These are phyloP conservation scores for Halcyon senegalensis DNA, from an alignment of 2,113 vertebrate species.

Conservation along the genomic window DNA sequence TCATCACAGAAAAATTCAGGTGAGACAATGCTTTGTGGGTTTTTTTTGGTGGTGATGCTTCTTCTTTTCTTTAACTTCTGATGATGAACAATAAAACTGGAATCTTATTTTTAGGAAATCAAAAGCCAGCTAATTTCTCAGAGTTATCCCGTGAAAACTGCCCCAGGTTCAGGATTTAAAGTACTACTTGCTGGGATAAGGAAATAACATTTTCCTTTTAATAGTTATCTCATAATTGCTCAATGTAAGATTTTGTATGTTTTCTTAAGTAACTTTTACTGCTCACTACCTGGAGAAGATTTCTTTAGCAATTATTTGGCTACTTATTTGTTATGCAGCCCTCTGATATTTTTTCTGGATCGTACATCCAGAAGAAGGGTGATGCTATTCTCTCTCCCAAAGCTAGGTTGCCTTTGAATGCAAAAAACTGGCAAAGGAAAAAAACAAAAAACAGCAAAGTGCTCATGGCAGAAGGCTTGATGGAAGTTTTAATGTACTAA, in stretches of 20 bases:
- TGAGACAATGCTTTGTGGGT: accelerated
- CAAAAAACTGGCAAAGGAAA: slow-evolving; percentile 48
- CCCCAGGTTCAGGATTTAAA: not conserved
- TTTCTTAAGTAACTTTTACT: not conserved
- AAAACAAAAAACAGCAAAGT: slow-evolving; percentile 44
- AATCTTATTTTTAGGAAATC: not conserved
- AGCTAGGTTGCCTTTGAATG: slow-evolving; percentile 52
- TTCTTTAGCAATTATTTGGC: not conserved
- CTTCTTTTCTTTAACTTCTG: not conserved
- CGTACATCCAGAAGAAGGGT: not conserved
- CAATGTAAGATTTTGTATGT: not conserved
- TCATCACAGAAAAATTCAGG: not conserved
- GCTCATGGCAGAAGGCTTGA: slow-evolving; percentile 64
- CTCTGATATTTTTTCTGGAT: not conserved
- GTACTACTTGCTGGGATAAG: not conserved
- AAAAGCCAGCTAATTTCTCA: not conserved
- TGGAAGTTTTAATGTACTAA: slow-evolving; percentile 71
- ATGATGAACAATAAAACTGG: not conserved
- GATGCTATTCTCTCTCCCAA: slow-evolving; percentile 11
- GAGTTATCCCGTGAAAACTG: not conserved
- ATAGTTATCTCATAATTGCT: not conserved
- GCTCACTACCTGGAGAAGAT: not conserved
- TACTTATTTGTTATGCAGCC: not conserved
- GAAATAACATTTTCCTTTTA: not conserved
- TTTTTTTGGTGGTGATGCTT: not conserved